These are phyloP conservation scores for Theocolax elegans DNA, from an alignment of 1,140 invertebrate species.

Conservation along the genomic window DNA sequence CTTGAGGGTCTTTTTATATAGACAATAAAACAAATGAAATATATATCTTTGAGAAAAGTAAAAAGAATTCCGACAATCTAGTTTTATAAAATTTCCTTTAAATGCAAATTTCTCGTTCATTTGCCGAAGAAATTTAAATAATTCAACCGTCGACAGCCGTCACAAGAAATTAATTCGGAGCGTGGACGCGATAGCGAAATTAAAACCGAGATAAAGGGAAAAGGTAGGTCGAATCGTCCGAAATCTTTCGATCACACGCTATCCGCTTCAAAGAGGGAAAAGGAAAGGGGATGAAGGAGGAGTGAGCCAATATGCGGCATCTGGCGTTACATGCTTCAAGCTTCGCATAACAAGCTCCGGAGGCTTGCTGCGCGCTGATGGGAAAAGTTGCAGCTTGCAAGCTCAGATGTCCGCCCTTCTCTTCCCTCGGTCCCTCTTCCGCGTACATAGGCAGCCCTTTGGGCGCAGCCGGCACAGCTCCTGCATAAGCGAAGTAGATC, in stretches of 20 bases:
- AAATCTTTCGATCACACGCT: background rate
- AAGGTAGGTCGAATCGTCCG: background rate
- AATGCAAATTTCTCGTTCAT: constrained; percentile 11
- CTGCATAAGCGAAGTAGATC: background rate
- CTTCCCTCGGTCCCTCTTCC: constrained; percentile 37
- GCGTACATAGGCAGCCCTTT: constrained; percentile 3
- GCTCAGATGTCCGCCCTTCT: constrained; percentile 55
- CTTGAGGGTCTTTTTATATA: no score
- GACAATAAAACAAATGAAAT: no score
- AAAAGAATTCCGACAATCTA: no score
- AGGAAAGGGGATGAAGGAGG: background rate
- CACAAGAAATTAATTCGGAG: constrained; percentile 7
- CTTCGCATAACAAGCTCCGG: constrained; percentile 65
- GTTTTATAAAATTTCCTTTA: background rate
- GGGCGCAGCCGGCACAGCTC: background rate
- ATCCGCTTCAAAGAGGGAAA: constrained; percentile 4
- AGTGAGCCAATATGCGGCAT: constrained; percentile 64
- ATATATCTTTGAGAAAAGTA: no score
- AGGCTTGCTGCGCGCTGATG: constrained; percentile 56
- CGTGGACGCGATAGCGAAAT: no score
- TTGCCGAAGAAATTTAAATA: background rate
- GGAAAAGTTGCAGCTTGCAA: constrained; percentile 66
- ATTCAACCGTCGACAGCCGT: background rate
- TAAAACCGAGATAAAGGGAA: background rate
- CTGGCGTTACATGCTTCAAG: constrained; percentile 66